Percentiles rank a stretch among this genome's conserved stretches.
phyloP scores from a whole-genome alignment of 2,113 vertebrate species.

The Lontra canadensis region DNA sequence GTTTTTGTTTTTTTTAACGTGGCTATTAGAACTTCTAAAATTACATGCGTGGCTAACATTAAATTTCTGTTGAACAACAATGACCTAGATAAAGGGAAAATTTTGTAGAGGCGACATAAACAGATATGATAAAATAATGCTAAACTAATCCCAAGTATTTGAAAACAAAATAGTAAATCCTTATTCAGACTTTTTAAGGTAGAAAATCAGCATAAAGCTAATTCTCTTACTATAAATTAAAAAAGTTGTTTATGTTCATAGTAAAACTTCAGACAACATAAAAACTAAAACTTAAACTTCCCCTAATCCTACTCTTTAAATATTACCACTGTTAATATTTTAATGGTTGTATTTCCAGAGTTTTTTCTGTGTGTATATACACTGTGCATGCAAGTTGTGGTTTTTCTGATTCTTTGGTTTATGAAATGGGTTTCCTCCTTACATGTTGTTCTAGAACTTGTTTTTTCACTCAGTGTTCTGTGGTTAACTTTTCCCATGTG shows the following conservation, averaged over 20 bases:
- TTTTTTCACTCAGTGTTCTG: background rate
- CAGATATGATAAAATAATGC: background rate
- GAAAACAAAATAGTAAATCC: constrained; percentile 8
- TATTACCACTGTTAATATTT: background rate
- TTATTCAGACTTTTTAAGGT: background rate
- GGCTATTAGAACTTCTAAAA: background rate
- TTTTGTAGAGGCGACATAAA: background rate
- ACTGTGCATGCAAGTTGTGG: background rate
- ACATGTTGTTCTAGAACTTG: background rate
- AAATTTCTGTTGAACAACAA: background rate
- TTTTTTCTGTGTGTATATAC: background rate
- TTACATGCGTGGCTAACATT: background rate
- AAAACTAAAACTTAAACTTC: background rate
- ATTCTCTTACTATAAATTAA: background rate
- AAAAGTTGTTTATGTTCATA: constrained; percentile 2
- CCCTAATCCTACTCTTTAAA: background rate
- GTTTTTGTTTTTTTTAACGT: background rate
- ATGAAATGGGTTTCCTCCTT: background rate
- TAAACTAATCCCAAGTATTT: background rate
- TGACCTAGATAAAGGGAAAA: background rate
- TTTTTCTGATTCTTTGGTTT: constrained; percentile 8
- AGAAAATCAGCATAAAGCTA: background rate
- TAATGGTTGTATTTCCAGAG: background rate
- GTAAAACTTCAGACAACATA: background rate
- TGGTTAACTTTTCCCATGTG: background rate